phyloP scores from a whole-genome alignment of 2,797 vertebrate genomes.

The Gymnoscopelus braueri region DNA sequence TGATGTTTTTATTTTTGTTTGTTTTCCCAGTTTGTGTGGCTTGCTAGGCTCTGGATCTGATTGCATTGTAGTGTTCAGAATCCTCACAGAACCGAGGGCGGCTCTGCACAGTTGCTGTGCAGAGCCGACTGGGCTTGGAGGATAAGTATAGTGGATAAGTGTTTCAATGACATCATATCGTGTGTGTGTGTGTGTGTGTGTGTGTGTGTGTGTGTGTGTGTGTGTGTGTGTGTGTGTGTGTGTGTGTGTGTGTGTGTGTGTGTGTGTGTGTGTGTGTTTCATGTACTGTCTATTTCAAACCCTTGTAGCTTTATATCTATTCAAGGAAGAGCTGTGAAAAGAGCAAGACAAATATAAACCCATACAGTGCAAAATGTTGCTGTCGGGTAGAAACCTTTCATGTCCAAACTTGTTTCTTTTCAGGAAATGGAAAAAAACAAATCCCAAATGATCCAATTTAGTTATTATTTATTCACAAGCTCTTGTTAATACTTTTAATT shows the following conservation, averaged over 20 bases:
- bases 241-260: no score
- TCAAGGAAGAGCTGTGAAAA: slow-evolving; percentile 42
- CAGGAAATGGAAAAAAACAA: no score
- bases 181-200: no score
- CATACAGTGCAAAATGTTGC: slow-evolving; percentile 21
- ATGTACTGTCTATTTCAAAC: neutral
- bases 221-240: neutral
- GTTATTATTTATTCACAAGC: no score
- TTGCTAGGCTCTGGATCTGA: slow-evolving; percentile 27
- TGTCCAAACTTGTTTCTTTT: no score
- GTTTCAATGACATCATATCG: no score
- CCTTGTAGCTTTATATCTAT: slow-evolving; percentile 31
- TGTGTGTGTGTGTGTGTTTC: neutral
- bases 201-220: slow-evolving; percentile 8
- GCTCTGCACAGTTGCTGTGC: no score
- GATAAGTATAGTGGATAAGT: no score
- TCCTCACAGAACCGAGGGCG: neutral
- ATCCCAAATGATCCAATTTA: no score
- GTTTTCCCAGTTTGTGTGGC: slow-evolving; percentile 11
- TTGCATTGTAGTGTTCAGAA: slow-evolving; percentile 7
- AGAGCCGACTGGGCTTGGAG: no score
- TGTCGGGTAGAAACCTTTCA: slow-evolving; percentile 42
- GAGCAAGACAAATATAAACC: slow-evolving; percentile 23
- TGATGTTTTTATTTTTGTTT: neutral
- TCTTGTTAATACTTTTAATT: no score